phyloP scores from a whole-genome alignment of 2,888 invertebrate genomes.

The Andrena praecox region DNA sequence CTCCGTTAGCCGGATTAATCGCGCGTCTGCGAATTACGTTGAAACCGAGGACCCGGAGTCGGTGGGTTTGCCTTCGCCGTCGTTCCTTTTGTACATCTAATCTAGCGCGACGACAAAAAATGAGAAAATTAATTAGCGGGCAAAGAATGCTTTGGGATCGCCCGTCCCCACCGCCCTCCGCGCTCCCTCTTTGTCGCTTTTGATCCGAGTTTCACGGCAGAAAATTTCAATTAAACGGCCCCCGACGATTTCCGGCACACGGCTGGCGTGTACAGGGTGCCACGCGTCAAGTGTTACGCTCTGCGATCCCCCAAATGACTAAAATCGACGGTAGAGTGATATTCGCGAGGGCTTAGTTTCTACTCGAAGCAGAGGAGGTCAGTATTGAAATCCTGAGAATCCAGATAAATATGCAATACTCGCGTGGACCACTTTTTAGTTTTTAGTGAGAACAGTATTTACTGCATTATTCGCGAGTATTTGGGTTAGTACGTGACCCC shows the following conservation, averaged over 20 bases:
- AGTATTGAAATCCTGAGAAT: not conserved
- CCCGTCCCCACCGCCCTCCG: too few species aligned
- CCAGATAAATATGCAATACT: not conserved
- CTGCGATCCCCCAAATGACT: not conserved
- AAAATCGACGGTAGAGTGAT: not conserved
- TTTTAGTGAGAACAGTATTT: not conserved
- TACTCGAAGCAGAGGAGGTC: not conserved
- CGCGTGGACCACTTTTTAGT: not conserved
- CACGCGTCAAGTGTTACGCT: not conserved
- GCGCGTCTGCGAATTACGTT: conserved; percentile 45
- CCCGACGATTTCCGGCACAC: not conserved
- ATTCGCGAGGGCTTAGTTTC: not conserved
- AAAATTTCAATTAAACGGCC: conserved; percentile 13
- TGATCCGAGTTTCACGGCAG: not conserved
- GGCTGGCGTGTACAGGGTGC: not conserved
- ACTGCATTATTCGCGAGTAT: not conserved
- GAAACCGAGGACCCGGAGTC: conserved; percentile 7
- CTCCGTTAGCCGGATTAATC: conserved; percentile 63
- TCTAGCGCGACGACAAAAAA: not conserved
- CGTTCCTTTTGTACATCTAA: not conserved
- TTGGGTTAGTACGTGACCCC: not conserved
- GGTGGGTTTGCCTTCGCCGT: not conserved
- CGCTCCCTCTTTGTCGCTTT: not conserved
- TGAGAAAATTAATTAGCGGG: conserved; percentile 14
- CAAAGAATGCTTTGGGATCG: conserved; percentile 15